Evolutionary conservation across 2,113 vertebrate species (phyloP).

Genomic region (Eurystomus gularis): DNA sequence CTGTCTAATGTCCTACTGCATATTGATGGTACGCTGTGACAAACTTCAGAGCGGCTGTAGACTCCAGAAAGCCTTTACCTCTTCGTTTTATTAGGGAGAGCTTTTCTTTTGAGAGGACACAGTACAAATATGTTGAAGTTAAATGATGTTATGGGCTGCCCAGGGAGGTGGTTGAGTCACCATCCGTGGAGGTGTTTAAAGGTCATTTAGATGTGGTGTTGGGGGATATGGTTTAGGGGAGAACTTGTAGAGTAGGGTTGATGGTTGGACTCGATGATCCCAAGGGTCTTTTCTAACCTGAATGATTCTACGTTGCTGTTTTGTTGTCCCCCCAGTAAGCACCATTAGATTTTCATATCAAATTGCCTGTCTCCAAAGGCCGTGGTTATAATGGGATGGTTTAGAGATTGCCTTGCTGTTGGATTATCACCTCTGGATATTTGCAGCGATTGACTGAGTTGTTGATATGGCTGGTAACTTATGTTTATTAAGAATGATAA

Average conservation of each 20-base stretch:
- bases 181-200: no score
- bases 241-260: no score
- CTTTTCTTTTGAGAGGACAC: not conserved
- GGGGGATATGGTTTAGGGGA: no score
- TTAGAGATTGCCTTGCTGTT: not conserved
- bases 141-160: no score
- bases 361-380: not conserved
- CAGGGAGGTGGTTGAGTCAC: no score
- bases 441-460: not conserved
- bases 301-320: no score
- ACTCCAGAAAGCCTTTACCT: not conserved
- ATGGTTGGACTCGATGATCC: no score
- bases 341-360: not conserved
- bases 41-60: not conserved
- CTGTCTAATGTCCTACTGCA: not conserved
- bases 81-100: not conserved
- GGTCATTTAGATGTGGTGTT: no score
- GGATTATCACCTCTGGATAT: not conserved
- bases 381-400: not conserved
- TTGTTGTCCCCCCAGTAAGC: not conserved
- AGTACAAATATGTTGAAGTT: accelerated
- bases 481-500: not conserved
- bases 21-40: not conserved
- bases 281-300: no score
- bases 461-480: not conserved